Base-by-base conservation (phyloP, 2,888 invertebrate species). In the Drosophila lacicola region DNA sequence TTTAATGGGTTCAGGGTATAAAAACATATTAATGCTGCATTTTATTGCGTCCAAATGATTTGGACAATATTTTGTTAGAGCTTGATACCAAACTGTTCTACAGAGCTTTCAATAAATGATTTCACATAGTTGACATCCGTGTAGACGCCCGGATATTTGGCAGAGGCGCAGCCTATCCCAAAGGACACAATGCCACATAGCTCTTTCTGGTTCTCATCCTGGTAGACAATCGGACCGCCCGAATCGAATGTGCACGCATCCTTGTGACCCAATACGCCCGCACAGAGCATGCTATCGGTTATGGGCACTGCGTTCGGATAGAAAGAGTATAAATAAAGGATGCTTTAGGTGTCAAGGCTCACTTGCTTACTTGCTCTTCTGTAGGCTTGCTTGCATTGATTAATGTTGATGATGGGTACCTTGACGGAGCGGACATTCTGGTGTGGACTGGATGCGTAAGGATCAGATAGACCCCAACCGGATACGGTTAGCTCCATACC, bases 71-170 rank as follows among this genome's bases (percentile, higher is more conserved):
- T 29, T 29, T 29, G 2, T 29, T 29, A 0, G 8, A 8, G 29
- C 29, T 8, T 29, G 29, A 36, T 36, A 36, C 36, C 36, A 13
- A 11, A 21, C 0, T 11, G 3, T 45, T 25, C 8, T 0, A 47
- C 11, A 11, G 2, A 1, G 1, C 4, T 2, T 2, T 2, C 0
- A 3, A 85, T 79, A 1, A 89, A 85, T 1, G 89, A 88, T 13
- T 50, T 75, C 0, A 77, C 65, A 41, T 72, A 89, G 46, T 34
- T 51, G 3, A 96, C 95, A 61, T 96, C 93, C 0, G 95, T 94
- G 90, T 96, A 97, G 11, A 97, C 96, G 1, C 97, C 97, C 0
- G 96, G 96, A 84, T 94, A 95, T 75, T 95, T 94, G 0, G 95
- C 93, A 80, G 80, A 77, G 8, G 84, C 91, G 58, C 90, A 91